phyloP scores from a whole-genome alignment of 2,888 invertebrate genomes.

The Ectropis crepuscularia region DNA sequence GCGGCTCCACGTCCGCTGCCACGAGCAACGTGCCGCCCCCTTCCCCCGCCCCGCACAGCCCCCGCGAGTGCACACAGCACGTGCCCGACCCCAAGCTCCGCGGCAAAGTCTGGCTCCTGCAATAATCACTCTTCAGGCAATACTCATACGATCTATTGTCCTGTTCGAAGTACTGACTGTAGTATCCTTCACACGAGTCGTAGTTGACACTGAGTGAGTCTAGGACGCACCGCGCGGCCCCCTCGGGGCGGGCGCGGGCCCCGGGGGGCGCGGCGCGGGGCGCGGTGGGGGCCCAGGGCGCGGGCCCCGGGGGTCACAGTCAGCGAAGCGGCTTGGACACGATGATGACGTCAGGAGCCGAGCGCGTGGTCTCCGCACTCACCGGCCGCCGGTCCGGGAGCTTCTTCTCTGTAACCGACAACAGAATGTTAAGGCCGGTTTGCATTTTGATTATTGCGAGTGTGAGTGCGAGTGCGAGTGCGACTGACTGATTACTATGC shows the following conservation, averaged over 20 bases:
- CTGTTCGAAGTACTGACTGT: conserved; percentile 74
- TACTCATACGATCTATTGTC: conserved; percentile 68
- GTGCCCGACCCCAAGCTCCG: conserved; percentile 70
- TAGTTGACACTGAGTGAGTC: conserved; percentile 68
- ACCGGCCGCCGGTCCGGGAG: conserved; percentile 86
- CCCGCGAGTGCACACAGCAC: conserved; percentile 55
- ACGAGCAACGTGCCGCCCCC: conserved; percentile 65
- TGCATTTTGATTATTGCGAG: no score
- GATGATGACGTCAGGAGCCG: conserved; percentile 95
- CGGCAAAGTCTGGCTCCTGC: conserved; percentile 69
- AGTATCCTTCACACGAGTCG: conserved; percentile 70
- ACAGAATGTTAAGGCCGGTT: no score
- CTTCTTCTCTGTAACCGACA: conserved; percentile 70
- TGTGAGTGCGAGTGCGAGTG: no score
- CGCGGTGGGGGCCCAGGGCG: conserved; percentile 78
- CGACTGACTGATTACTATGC: no score
- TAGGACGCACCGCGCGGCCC: conserved; percentile 60
- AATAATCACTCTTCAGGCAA: conserved; percentile 75
- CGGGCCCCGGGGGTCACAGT: conserved; percentile 80
- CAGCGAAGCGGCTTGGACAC: conserved; percentile 83
- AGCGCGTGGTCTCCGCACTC: conserved; percentile 93
- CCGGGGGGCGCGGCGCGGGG: conserved; percentile 49
- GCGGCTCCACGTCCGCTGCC: conserved; percentile 70
- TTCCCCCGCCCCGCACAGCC: conserved; percentile 34
- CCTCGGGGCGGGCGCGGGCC: conserved; percentile 61